Evolutionary conservation across 2,888 invertebrate species (phyloP).

Genomic region (Cataglyphis rosenhaueri): DNA sequence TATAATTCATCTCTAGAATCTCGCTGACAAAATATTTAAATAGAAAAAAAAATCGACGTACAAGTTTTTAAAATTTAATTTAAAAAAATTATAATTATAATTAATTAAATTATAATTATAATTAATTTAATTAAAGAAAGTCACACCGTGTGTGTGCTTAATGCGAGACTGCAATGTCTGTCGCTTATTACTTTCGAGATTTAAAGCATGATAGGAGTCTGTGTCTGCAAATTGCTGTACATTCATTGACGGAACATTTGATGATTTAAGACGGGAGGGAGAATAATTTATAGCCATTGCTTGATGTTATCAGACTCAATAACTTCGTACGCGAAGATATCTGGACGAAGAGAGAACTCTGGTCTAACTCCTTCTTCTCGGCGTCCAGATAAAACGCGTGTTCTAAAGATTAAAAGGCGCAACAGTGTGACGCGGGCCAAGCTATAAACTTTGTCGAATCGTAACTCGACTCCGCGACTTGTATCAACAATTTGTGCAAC

Average conservation of each 20-base stretch:
- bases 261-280: not conserved
- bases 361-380: not conserved
- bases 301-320: not conserved
- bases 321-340: constrained; percentile 8
- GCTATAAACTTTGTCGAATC: constrained; percentile 62
- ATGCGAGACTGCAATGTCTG: not conserved
- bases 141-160: too few species aligned
- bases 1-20: not conserved
- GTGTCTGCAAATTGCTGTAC: not conserved
- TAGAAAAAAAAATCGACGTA: not conserved
- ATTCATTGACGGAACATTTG: not conserved
- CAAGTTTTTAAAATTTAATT: not conserved
- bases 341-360: not conserved
- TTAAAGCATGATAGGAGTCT: not conserved
- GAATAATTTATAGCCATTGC: not conserved
- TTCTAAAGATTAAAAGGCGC: not conserved
- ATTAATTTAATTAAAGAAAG: not conserved
- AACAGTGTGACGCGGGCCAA: constrained; percentile 24
- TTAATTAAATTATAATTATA: too few species aligned
- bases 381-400: not conserved
- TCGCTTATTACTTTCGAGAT: not conserved
- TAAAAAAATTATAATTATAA: not conserved
- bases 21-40: not conserved
- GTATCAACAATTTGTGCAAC: constrained; percentile 62
- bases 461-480: constrained; percentile 60